Conservation (phyloP, 2,797 vertebrate genomes). For the Epinephelus malabaricus region DNA sequence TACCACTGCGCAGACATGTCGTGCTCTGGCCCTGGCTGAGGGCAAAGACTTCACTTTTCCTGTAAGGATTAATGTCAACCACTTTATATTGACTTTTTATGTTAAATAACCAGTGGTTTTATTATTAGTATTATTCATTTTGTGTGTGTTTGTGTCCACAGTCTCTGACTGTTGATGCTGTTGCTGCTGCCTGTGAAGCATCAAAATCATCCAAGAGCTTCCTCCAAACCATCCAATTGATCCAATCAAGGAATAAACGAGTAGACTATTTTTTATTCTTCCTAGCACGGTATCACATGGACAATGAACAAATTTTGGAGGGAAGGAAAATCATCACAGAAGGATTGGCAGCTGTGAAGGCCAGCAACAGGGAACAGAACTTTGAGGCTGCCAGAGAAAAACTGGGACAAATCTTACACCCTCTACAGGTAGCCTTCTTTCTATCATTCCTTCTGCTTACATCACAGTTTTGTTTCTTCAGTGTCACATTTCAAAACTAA, state of each 20-base stretch:
- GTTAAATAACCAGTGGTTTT: not conserved
- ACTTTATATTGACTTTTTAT: not conserved
- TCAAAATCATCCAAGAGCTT: constrained; percentile 54
- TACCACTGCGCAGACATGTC: constrained; percentile 54
- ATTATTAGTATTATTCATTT: not conserved
- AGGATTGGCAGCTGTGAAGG: constrained; percentile 55
- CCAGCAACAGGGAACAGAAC: constrained; percentile 43
- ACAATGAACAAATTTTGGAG: constrained; percentile 52
- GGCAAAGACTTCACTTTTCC: constrained; percentile 53
- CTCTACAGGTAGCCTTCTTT: constrained; percentile 69
- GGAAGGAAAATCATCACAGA: constrained; percentile 63
- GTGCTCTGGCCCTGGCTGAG: constrained; percentile 29
- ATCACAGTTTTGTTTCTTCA: too few species aligned
- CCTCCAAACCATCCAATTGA: not conserved
- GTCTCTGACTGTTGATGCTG: constrained; percentile 14
- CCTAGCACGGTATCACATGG: constrained; percentile 66
- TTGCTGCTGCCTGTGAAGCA: constrained; percentile 49
- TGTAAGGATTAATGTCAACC: constrained; percentile 25
- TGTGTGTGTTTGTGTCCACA: not conserved
- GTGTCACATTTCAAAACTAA: too few species aligned
- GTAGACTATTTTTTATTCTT: too few species aligned
- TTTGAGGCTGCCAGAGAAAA: constrained; percentile 56
- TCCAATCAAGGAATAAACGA: constrained; percentile 15
- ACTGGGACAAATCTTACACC: constrained; percentile 69
- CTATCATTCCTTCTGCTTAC: too few species aligned